Evolutionary conservation across 2,797 vertebrate species (phyloP), one percentile per base, ranked within the genome.

Genomic region (Champsocephalus gunnari): DNA sequence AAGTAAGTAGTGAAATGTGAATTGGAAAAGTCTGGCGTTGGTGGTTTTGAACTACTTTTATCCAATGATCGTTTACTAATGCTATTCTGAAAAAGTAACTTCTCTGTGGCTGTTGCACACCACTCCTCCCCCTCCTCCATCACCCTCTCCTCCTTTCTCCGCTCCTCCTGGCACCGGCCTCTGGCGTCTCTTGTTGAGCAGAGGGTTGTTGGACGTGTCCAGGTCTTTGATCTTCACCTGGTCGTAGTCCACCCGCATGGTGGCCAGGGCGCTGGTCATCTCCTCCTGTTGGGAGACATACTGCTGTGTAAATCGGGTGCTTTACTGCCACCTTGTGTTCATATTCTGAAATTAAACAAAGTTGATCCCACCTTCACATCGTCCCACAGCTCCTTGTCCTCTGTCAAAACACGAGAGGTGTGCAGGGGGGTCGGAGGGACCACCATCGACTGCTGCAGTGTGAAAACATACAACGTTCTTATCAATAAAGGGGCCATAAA

Each of bases 181-280:
- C 93, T 97, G 99, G 63, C 97, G 96, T 62, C 98, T 95, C 89
- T 99, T 99, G 86, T 97, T 97, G 76, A 99, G 95, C 61, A 99
- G 95, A 21, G 96, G 95, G 88, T 99, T 99, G 94, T 96, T 98
- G 82, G 98, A 99, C 0, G 96, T 96, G 92, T 98, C 97, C 92
- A 99, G 91, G 90, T 99, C 98, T 90, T 99, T 99, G 88, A 99
- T 98, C 93, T 96, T 99, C 88, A 99, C 97, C 92, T 99, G 98
- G 87, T 99, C 97, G 0, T 99, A 99, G 93, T 99, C 98, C n/a
- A 99, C 97, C 0, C 98, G 95, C 97, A 99, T 99, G 60, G 97
- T 98, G 49, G 98, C 98, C 93, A 99, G 81, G 50, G 97, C 98
- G 0, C 97, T 98, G 81, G 97, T 99, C 97, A 99, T 97, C 87